Percentiles rank a stretch among this genome's conserved stretches.
Conservation (phyloP, 2,888 invertebrate species). For the Chrysolina haemoptera region DNA sequence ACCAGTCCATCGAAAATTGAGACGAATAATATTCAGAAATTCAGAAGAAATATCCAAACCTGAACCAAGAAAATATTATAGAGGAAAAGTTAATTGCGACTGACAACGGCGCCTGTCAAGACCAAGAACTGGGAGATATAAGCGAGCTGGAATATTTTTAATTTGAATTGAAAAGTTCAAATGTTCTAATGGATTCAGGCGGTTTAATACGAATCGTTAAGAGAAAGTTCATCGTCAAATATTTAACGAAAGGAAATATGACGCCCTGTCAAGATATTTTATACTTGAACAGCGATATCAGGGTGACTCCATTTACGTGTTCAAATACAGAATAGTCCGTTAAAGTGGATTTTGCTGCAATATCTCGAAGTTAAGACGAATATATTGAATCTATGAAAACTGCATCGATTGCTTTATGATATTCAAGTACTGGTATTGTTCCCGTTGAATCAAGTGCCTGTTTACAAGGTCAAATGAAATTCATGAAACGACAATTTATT, state of each 20-base stretch:
- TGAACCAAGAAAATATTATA: slow-evolving; percentile 37
- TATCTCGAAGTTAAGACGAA: background rate
- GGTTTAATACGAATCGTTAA: slow-evolving; percentile 40
- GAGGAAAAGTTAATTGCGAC: slow-evolving; percentile 45
- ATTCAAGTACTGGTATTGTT: background rate
- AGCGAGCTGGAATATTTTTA: slow-evolving; percentile 39
- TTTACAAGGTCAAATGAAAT: too few species aligned
- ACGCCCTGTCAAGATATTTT: slow-evolving; percentile 42
- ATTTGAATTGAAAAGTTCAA: slow-evolving; percentile 64
- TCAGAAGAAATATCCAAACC: slow-evolving; percentile 19
- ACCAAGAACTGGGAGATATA: slow-evolving; percentile 26
- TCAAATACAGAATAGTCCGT: slow-evolving; percentile 25
- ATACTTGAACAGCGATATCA: slow-evolving; percentile 27
- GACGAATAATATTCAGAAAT: background rate
- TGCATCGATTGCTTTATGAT: background rate
- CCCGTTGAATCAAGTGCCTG: too few species aligned
- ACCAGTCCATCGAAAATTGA: background rate
- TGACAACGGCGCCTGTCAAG: slow-evolving; percentile 42
- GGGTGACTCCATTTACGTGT: slow-evolving; percentile 33
- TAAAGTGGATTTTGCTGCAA: background rate
- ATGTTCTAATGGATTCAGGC: slow-evolving; percentile 45
- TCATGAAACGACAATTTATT: too few species aligned
- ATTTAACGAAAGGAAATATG: slow-evolving; percentile 58
- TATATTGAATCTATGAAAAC: background rate
- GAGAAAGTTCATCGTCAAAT: slow-evolving; percentile 57